These are phyloP conservation scores for Oryzias curvinotus DNA, from an alignment of 2,113 vertebrate species.

Conservation along the genomic window DNA sequence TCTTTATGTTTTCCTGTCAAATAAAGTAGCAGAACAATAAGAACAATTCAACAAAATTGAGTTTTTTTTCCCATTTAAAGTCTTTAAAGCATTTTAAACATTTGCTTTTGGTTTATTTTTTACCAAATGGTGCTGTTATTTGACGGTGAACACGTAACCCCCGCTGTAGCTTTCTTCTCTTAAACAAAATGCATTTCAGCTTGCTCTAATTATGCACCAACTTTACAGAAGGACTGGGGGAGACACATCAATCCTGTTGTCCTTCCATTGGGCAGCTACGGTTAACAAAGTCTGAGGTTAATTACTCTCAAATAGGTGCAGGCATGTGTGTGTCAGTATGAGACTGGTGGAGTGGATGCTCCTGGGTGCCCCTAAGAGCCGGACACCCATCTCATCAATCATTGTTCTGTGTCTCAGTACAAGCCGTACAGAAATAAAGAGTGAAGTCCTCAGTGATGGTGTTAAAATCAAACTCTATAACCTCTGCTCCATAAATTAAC, in stretches of 20 bases:
- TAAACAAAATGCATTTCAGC: slow-evolving; percentile 17
- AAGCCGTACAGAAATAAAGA: slow-evolving; percentile 48
- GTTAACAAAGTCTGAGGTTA: slow-evolving; percentile 81
- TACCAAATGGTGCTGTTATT: neutral
- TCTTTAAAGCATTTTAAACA: too few relatives aligned
- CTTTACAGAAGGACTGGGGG: slow-evolving; percentile 62
- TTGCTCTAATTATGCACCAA: slow-evolving; percentile 43
- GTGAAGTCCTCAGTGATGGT: slow-evolving; percentile 50
- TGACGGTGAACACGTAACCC: neutral
- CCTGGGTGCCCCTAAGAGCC: slow-evolving; percentile 67
- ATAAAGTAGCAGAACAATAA: too few relatives aligned
- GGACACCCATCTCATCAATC: slow-evolving; percentile 77
- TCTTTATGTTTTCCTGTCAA: too few relatives aligned
- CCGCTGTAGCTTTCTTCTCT: neutral
- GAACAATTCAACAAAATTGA: too few relatives aligned
- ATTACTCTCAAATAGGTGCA: slow-evolving; percentile 78
- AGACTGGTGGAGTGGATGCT: slow-evolving; percentile 62
- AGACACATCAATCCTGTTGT: slow-evolving; percentile 80
- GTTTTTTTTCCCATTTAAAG: too few relatives aligned
- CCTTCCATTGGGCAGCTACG: slow-evolving; percentile 79
- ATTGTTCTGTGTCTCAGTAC: slow-evolving; percentile 56
- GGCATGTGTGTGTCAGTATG: slow-evolving; percentile 31
- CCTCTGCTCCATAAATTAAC: slow-evolving; percentile 61
- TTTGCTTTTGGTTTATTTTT: too few relatives aligned
- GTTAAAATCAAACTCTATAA: slow-evolving; percentile 57